Base-by-base conservation (phyloP, 2,113 vertebrate genomes). In the Protobothrops flavoviridis region DNA sequence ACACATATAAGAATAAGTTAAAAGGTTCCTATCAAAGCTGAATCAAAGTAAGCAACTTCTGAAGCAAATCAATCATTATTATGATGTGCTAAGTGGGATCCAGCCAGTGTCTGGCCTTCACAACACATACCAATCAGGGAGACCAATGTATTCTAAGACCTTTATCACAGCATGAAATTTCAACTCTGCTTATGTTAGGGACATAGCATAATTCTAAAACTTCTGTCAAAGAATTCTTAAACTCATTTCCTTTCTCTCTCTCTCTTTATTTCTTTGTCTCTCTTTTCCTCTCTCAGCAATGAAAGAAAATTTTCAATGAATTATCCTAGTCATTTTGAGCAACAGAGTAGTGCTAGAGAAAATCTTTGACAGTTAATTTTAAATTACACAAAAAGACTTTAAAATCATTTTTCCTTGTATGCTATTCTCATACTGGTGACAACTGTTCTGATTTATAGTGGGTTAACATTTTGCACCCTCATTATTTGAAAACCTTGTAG, bases 361-460 rank as follows among this genome's bases (percentile, higher is more conserved):
- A 91, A 95, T 59, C 53, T 94, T 50, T 95, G 94, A 94, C 29
- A 95, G 55, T 94, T 45, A 90, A 48, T 90, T 94, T 95, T 91
- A 94, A 95, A 90, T 92, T 95, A 93, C 26, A 61, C 87, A 94
- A 94, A 95, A 74, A 90, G 24, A 39, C 59, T 56, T 92, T 74
- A 89, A 93, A 92, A 61, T 87, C 92, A 24, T 39, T 53, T 48
- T 59, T 59, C 90, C 86, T 56, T 74, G 24, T 89, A 12, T 24
- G 50, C n/a, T 29, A 92, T 90, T 15, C 81, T 53, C 56, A 74
- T 91, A 90, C 57, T 89, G 59, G 39, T 95, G 93, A 93, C 53
- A 88, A 93, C 0, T 50, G 24, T 9, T 50, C 91, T n/a, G n/a
- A 39, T 50, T 92, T 89, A 86, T 50, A 55, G 5, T 89, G 87